A percentile compares a stretch with the other conserved stretches of the same genome.
Conservation (phyloP, 64 coral and sea anemone genomes). For the Porites australiensis region DNA sequence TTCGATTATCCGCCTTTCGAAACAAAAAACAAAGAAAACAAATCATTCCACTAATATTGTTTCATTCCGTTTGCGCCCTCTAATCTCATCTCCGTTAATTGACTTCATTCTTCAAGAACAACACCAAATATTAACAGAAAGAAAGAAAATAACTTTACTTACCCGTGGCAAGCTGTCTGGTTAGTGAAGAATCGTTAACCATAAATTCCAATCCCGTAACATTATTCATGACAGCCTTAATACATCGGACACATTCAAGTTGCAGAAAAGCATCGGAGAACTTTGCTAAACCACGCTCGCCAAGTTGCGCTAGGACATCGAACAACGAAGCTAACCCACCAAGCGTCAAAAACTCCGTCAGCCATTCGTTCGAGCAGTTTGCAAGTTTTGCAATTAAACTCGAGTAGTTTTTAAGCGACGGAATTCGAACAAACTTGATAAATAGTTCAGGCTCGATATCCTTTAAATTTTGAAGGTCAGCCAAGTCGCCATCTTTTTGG, state of each 20-base stretch:
- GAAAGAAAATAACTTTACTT: not conserved
- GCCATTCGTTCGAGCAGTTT: slow-evolving; percentile 73
- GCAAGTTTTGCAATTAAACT: slow-evolving; percentile 75
- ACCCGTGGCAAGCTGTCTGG: slow-evolving; percentile 81
- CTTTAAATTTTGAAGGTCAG: slow-evolving; percentile 51
- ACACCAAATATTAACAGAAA: not conserved
- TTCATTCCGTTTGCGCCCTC: not conserved
- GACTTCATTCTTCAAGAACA: not conserved
- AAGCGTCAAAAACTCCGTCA: slow-evolving; percentile 74
- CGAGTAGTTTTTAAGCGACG: slow-evolving; percentile 87
- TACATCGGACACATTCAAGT: slow-evolving; percentile 89
- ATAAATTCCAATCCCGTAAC: slow-evolving; percentile 83
- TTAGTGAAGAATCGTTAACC: slow-evolving; percentile 55
- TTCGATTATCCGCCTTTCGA: too few relatives aligned
- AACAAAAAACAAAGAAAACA: not conserved
- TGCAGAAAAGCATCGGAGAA: slow-evolving; percentile 88
- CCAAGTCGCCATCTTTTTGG: slow-evolving; percentile 30
- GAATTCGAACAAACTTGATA: slow-evolving; percentile 87
- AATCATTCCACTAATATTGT: not conserved
- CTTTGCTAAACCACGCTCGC: slow-evolving; percentile 62
- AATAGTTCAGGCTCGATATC: slow-evolving; percentile 89
- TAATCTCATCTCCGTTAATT: not conserved
- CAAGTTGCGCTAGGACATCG: slow-evolving; percentile 83
- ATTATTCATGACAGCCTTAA: slow-evolving; percentile 89
- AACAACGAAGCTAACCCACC: slow-evolving; percentile 75